phyloP scores from a whole-genome alignment of 2,888 invertebrate genomes.

The Bibio marci region DNA sequence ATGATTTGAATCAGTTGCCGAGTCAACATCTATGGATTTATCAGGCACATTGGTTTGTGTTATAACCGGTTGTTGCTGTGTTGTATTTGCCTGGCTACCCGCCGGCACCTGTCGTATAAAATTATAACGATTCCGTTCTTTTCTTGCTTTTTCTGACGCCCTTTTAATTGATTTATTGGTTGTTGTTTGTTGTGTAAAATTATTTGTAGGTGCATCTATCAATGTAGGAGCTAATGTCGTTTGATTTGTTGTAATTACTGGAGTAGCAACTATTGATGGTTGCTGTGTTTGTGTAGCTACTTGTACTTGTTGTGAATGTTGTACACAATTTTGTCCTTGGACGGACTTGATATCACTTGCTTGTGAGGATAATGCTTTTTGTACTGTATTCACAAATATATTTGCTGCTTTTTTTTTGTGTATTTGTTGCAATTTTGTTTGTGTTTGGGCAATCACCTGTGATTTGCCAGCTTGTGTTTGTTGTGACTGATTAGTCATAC shows the following conservation, averaged over 20 bases:
- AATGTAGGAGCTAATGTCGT: slow-evolving; percentile 4
- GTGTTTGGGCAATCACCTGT: slow-evolving; percentile 2
- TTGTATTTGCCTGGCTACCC: slow-evolving; percentile 21
- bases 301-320: slow-evolving; percentile 24
- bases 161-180: slow-evolving; percentile 11
- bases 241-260: slow-evolving; percentile 25
- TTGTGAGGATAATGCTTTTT: slow-evolving; percentile 6
- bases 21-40: slow-evolving; percentile 83
- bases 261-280: slow-evolving; percentile 27
- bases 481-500: neutral
- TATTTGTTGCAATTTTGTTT: slow-evolving; percentile 3
- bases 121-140: slow-evolving; percentile 26
- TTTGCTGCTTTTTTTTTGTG: neutral
- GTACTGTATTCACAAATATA: slow-evolving; percentile 5
- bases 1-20: slow-evolving; percentile 96
- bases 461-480: neutral
- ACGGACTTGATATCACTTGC: slow-evolving; percentile 2
- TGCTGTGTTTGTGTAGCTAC: slow-evolving; percentile 41
- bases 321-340: slow-evolving; percentile 5
- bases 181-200: slow-evolving; percentile 12
- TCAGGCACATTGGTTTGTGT: slow-evolving; percentile 32
- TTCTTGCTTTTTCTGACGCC: slow-evolving; percentile 28
- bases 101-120: slow-evolving; percentile 27
- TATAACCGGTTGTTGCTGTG: slow-evolving; percentile 1
- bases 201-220: slow-evolving; percentile 9